phyloP scores from a whole-genome alignment of 1,140 invertebrate genomes.

The silkworm (Bombyx mori) region DNA sequence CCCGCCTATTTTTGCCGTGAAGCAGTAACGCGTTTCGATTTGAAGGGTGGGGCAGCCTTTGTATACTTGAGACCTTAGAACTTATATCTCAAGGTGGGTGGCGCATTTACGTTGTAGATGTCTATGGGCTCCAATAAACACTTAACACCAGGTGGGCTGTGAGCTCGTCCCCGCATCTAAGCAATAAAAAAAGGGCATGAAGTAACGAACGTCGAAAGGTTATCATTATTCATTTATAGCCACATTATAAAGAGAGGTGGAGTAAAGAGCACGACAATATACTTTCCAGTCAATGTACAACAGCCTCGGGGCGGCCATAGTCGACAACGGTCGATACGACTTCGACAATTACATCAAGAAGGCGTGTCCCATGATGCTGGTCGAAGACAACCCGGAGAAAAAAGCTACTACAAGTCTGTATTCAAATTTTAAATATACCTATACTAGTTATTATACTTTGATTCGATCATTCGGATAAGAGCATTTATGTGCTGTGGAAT shows the following conservation, averaged over 20 bases:
- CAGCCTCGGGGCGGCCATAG: slow-evolving; percentile 85
- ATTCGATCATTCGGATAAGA: too few relatives aligned
- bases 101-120: too few relatives aligned
- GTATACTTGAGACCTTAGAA: too few relatives aligned
- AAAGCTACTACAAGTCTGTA: slow-evolving; percentile 74
- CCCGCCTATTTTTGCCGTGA: too few relatives aligned
- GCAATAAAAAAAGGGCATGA: not conserved
- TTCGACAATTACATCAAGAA: slow-evolving; percentile 89
- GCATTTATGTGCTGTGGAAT: too few relatives aligned
- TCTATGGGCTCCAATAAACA: too few relatives aligned
- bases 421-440: too few relatives aligned
- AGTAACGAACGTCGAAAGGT: not conserved
- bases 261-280: not conserved
- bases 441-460: too few relatives aligned
- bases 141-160: too few relatives aligned
- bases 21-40: too few relatives aligned
- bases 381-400: slow-evolving; percentile 75
- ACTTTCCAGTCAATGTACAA: slow-evolving; percentile 79
- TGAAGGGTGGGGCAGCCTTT: too few relatives aligned
- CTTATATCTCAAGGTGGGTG: too few relatives aligned
- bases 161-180: not conserved
- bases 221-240: not conserved
- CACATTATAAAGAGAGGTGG: not conserved
- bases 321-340: slow-evolving; percentile 76
- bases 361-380: slow-evolving; percentile 76